Evolutionary conservation across 2,797 vertebrate genomes (phyloP).

Genomic region (Coilia nasus): DNA sequence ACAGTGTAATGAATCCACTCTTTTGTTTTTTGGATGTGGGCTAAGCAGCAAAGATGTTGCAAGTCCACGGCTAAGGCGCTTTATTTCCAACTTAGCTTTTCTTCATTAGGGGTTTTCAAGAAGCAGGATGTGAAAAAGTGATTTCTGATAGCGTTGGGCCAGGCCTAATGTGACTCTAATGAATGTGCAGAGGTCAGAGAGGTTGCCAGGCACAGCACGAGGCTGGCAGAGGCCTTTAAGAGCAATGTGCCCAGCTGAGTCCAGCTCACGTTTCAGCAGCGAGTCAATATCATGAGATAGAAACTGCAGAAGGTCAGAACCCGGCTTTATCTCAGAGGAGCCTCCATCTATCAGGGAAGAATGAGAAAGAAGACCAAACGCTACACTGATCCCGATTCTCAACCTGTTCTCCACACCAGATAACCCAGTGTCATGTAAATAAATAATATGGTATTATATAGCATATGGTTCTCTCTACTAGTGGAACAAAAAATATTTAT

Average conservation of each 20-base stretch:
- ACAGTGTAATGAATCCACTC: neutral
- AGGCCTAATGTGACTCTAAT: neutral
- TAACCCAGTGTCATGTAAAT: neutral
- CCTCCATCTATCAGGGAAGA: neutral
- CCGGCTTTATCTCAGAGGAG: neutral
- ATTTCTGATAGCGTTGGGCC: neutral
- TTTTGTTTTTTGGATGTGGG: neutral
- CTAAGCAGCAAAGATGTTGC: neutral
- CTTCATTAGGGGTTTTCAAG: neutral
- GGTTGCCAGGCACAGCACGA: neutral
- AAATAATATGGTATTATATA: too few species aligned
- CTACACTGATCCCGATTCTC: neutral
- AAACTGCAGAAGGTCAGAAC: constrained; percentile 44
- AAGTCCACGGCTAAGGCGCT: neutral
- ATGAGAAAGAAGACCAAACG: neutral
- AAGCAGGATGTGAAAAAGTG: neutral
- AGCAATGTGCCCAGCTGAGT: neutral
- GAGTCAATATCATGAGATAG: constrained; percentile 49
- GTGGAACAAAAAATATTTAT: too few species aligned
- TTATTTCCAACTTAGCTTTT: neutral
- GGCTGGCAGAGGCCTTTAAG: neutral
- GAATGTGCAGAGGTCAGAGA: neutral
- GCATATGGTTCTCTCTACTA: too few species aligned
- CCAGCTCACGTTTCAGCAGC: constrained; percentile 48
- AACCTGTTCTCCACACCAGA: neutral